Conservation (phyloP, 2,797 vertebrate species). For the Argya squamiceps region DNA sequence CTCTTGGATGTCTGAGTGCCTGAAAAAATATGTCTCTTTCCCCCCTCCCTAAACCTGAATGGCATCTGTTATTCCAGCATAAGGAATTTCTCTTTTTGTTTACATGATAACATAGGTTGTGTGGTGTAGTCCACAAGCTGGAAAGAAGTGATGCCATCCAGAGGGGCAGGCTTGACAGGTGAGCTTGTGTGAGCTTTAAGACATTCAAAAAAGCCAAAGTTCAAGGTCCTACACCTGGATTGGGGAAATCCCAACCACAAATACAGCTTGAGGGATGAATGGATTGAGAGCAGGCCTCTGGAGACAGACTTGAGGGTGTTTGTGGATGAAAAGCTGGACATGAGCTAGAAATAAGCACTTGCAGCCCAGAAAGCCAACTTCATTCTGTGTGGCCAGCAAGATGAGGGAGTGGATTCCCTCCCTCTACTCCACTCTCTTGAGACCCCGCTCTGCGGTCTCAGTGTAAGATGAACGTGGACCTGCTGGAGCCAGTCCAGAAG, state of each 20-base stretch:
- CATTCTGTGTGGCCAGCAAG: background rate
- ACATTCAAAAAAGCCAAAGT: background rate
- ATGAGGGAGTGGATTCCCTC: background rate
- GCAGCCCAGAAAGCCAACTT: background rate
- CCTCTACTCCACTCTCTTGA: fast-evolving
- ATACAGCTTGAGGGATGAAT: background rate
- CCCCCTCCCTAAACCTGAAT: background rate
- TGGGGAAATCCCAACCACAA: background rate
- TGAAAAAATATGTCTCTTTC: background rate
- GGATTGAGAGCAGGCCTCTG: background rate
- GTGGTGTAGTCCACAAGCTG: fast-evolving
- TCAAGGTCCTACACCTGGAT: background rate
- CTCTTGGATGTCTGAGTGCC: background rate
- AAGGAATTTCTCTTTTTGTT: background rate
- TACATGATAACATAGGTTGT: background rate
- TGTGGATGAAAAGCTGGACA: background rate
- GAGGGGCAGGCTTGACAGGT: background rate
- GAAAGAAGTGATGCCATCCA: background rate
- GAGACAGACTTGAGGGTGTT: background rate
- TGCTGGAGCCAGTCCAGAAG: background rate
- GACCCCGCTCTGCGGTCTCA: background rate
- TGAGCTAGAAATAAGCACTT: background rate
- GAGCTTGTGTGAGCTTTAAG: background rate
- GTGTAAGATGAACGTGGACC: fast-evolving
- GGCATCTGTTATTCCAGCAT: background rate